phyloP scores from a whole-genome alignment of 2,888 invertebrate species.

The Acleris laterana region DNA sequence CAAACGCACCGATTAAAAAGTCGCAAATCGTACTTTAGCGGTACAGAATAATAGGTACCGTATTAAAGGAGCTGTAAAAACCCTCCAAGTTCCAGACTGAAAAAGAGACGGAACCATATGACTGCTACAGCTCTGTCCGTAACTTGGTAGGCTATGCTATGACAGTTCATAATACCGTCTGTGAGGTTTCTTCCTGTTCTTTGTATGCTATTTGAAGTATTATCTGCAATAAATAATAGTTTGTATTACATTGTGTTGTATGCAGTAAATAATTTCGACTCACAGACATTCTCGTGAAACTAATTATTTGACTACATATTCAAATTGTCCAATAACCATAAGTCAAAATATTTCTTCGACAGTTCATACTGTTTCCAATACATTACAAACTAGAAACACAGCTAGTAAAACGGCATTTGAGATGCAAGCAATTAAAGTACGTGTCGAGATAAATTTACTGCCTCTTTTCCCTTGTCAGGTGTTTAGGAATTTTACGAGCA shows the following conservation, averaged over 20 bases:
- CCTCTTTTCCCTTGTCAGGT: constrained; percentile 51
- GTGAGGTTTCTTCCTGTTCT: background rate
- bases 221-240: background rate
- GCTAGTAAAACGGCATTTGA: constrained; percentile 9
- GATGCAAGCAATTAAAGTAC: constrained; percentile 59
- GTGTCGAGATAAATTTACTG: constrained; percentile 65
- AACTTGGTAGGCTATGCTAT: no score
- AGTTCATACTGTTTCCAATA: constrained; percentile 25
- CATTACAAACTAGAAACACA: constrained; percentile 8
- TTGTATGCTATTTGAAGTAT: background rate
- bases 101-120: no score
- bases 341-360: constrained; percentile 22
- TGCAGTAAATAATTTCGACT: constrained; percentile 1
- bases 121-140: no score
- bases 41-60: no score
- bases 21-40: no score
- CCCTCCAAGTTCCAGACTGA: no score
- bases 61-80: no score
- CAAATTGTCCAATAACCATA: constrained; percentile 28
- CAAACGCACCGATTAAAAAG: no score
- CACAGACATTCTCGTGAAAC: background rate
- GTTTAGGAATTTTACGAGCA: constrained; percentile 46
- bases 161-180: no score
- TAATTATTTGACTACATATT: constrained; percentile 19
- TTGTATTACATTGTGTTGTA: background rate